These are phyloP conservation scores for Mus minutoides DNA, from an alignment of 2,797 vertebrate genomes.

Conservation along the genomic window DNA sequence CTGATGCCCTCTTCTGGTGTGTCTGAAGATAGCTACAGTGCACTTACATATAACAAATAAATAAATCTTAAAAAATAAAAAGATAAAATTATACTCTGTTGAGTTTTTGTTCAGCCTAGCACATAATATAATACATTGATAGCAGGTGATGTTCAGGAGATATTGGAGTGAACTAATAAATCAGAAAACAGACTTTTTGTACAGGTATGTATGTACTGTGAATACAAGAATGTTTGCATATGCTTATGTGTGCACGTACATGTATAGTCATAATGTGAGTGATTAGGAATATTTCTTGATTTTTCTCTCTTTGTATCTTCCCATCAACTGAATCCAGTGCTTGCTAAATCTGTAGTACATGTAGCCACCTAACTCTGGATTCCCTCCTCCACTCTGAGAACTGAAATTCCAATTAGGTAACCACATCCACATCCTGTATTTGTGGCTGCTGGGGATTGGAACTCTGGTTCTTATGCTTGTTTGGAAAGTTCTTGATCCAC, in stretches of 20 bases:
- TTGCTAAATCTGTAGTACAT: too few relatives aligned
- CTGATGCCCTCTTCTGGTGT: too few relatives aligned
- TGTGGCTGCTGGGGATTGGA: neutral
- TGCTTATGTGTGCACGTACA: neutral
- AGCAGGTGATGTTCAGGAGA: neutral
- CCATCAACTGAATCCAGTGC: neutral
- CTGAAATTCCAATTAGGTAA: neutral
- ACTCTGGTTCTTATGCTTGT: neutral
- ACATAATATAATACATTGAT: neutral
- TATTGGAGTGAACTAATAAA: conserved; percentile 12
- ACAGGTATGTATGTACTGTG: neutral
- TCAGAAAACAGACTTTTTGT: neutral
- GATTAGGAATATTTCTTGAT: neutral
- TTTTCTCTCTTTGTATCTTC: neutral
- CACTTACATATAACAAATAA: too few relatives aligned
- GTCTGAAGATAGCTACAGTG: too few relatives aligned
- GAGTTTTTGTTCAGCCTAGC: neutral
- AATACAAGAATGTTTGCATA: neutral
- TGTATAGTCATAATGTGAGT: neutral
- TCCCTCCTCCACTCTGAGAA: too few relatives aligned
- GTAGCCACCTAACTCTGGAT: neutral
- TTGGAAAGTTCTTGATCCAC: neutral
- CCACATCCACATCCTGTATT: too few relatives aligned
- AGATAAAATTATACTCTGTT: neutral
- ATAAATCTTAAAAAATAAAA: too few relatives aligned